These are phyloP conservation scores for Venturia canescens DNA, from an alignment of 1,140 invertebrate species.

Conservation along the genomic window DNA sequence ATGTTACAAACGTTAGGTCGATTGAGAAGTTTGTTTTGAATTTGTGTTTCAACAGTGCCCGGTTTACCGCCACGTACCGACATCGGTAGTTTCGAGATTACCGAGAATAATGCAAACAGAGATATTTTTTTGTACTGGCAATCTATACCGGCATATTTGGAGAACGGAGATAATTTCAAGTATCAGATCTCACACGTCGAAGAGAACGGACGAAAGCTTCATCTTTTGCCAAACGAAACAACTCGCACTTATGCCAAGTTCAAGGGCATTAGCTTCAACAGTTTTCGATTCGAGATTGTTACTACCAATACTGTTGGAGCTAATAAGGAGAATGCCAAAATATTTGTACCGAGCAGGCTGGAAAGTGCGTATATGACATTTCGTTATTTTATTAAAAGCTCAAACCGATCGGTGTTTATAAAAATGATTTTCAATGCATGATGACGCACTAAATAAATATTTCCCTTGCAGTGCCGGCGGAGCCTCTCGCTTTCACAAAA, in stretches of 20 bases:
- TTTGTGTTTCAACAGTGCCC: slow-evolving; percentile 72
- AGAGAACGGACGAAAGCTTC: slow-evolving; percentile 67
- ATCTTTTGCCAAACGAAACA: slow-evolving; percentile 69
- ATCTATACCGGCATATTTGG: slow-evolving; percentile 79
- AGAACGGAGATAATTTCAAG: slow-evolving; percentile 79
- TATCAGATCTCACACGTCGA: slow-evolving; percentile 71
- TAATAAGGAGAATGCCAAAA: slow-evolving; percentile 77
- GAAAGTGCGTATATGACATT: slow-evolving; percentile 76
- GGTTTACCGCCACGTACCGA: slow-evolving; percentile 80
- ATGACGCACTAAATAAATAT: background rate
- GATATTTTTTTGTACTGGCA: slow-evolving; percentile 85
- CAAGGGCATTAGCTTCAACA: slow-evolving; percentile 72
- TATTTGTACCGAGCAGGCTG: slow-evolving; percentile 79
- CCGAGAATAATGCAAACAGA: slow-evolving; percentile 74
- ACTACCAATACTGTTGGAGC: slow-evolving; percentile 79
- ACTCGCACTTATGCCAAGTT: slow-evolving; percentile 78
- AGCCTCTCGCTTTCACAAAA: slow-evolving; percentile 82
- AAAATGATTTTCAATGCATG: background rate
- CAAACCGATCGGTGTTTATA: no score
- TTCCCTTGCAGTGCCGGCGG: slow-evolving; percentile 70
- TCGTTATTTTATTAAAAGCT: no score
- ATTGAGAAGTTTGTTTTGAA: slow-evolving; percentile 5
- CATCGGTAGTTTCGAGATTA: slow-evolving; percentile 81
- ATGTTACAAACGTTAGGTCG: slow-evolving; percentile 13
- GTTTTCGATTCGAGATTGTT: slow-evolving; percentile 77